phyloP scores from a whole-genome alignment of 2,797 vertebrate genomes.

The Sebastes wilsoni region DNA sequence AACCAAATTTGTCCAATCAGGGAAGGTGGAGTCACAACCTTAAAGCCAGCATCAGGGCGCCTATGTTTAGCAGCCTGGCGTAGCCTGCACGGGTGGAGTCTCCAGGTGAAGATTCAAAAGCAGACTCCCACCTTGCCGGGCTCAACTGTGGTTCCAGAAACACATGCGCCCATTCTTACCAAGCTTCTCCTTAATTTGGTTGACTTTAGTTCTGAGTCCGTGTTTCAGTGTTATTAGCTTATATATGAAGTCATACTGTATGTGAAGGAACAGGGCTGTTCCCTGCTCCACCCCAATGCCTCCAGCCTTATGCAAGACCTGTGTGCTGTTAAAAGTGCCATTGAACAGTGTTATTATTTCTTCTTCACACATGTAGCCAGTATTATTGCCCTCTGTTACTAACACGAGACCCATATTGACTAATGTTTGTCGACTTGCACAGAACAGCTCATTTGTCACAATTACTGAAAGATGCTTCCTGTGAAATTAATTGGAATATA shows the following conservation, averaged over 20 bases:
- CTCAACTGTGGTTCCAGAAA: conserved; percentile 29
- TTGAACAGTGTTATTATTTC: conserved; percentile 79
- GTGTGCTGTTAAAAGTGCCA: conserved; percentile 87
- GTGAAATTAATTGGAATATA: not conserved
- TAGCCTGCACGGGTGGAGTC: conserved; percentile 10
- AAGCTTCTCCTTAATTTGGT: conserved; percentile 60
- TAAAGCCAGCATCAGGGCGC: conserved; percentile 74
- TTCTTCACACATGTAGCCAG: conserved; percentile 70
- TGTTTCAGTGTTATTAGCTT: conserved; percentile 66
- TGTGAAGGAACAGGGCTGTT: conserved; percentile 60
- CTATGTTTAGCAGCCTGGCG: conserved; percentile 27
- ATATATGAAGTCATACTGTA: conserved; percentile 57
- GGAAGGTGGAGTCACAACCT: conserved; percentile 76
- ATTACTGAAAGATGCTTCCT: not conserved
- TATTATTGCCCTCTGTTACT: conserved; percentile 63
- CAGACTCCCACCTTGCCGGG: not conserved
- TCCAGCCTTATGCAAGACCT: conserved; percentile 88
- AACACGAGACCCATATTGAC: conserved; percentile 61
- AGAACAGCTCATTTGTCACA: conserved; percentile 51
- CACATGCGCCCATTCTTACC: conserved; percentile 27
- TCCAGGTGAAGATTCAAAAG: not conserved
- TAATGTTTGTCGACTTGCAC: conserved; percentile 74
- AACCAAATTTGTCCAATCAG: conserved; percentile 81
- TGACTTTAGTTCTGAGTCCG: conserved; percentile 41
- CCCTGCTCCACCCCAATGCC: conserved; percentile 74